Base-by-base conservation (phyloP, 2,888 invertebrate genomes). In the Dastarcus helophoroides region DNA sequence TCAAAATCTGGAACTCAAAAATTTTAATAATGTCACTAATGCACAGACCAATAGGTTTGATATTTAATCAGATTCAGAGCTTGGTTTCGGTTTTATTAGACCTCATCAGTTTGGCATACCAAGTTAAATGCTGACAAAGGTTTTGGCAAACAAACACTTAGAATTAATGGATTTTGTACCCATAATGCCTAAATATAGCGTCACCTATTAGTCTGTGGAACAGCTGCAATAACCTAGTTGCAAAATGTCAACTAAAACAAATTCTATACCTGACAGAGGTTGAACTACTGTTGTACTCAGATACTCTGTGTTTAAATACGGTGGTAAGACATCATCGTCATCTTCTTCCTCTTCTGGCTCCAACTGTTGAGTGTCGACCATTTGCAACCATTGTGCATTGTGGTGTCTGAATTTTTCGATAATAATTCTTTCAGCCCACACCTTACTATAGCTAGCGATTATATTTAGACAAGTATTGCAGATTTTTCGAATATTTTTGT, bases 351-450 rank as follows among this genome's bases (percentile, higher is more conserved):
- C 65, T 26, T 59, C 58, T 2, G 53, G 54, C 19, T 57, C 56
- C 22, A 61, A 47, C 37, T 68, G 67, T 38, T 73, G 73, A 36
- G 69, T 68, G 61, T 93, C 90, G 21, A 97, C 89, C 81, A 95
- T 94, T 50, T 91, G 89, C 43, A 98, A 65, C 97, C 97, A 98
- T 57, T 97, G 94, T 0, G 89, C 86, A 62, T 98, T 98, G 64
- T 97, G 94, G 64, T 90, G 90, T n/a, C 91, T 76, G 64, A 97
- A 98, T 46, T 94, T 83, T 63, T 95, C 95, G 51, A 79, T 68
- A 68, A 88, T 88, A 37, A 97, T 91, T 50, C 89, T 75, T 32
- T 76, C 79, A n/a, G 89, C 84, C 95, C 95, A 97, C 33, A 85
- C 83, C 40, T 76, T 76, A 62, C 88, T 84, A 60, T 83, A 80